Base-by-base conservation (phyloP, 2,888 invertebrate species). In the Caenorhabditis sp. region DNA sequence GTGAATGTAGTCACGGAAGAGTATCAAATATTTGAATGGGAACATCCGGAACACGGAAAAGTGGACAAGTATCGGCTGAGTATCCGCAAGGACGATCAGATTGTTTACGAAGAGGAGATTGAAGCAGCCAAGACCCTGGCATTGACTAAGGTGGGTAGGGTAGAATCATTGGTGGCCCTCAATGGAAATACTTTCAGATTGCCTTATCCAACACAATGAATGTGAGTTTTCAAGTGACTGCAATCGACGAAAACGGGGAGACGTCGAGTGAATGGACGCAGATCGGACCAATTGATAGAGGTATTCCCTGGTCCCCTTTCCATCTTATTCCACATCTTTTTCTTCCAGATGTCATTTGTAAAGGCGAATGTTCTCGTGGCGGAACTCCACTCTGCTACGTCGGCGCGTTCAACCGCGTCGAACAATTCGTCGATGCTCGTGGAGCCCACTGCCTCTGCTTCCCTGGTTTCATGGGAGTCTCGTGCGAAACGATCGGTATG, bases 11-110 rank as follows among this genome's bases (percentile, higher is more conserved):
- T 86, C 15, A 87, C 85, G n/a, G 66, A 61, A n/a, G 77, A 80
- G 13, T 88, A 88, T 61, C 88, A 87, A 52, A 84, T 88, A 8
- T 87, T 88, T 46, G 87, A 88, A 55, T 88, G 88, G 88, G 88
- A 88, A 56, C 41, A 80, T 32, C 88, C 88, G 1, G 75, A 80
- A 15, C 84, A 83, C 65, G 88, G 88, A 17, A 76, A 79, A 26
- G 80, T 86, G 7, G 83, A 86, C 32, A 84, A 82, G 46, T 86
- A 82, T 65, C 66, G 82, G 24, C 35, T 82, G 45, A 66, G 76
- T 11, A 59, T 82, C 24, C 32, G 76, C 17, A 72, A 73, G 27
- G 80, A 77, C 45, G 78, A 78, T 26, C 73, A 73, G 24, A 56
- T 78, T 7, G 68, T 82, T 13, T 79, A 82, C 45, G 82, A 82